phyloP scores from a whole-genome alignment of 2,113 vertebrate genomes.

The Vulpes lagopus region DNA sequence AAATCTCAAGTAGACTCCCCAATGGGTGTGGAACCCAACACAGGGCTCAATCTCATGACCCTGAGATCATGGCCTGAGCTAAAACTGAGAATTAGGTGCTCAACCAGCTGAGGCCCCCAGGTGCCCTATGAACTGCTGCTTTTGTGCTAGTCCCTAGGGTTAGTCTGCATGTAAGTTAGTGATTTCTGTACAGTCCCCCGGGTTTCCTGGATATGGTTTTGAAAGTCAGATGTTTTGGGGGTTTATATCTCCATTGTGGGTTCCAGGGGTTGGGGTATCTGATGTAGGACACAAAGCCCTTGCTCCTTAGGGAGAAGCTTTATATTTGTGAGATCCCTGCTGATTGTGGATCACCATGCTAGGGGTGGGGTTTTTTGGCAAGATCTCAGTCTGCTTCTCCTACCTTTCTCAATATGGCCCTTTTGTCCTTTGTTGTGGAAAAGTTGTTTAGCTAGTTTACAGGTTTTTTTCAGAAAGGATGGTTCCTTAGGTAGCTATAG shows the following conservation, averaged over 20 bases:
- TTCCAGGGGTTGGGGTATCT: not conserved
- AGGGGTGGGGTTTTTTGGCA: not conserved
- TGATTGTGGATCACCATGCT: not conserved
- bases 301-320: not conserved
- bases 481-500: not conserved
- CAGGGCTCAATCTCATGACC: too few species aligned
- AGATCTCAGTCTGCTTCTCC: not conserved
- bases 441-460: not conserved
- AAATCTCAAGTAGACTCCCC: not conserved
- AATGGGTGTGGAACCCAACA: not conserved
- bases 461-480: not conserved
- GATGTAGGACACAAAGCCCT: not conserved
- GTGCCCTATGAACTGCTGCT: not conserved
- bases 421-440: not conserved
- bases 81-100: not conserved
- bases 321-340: not conserved
- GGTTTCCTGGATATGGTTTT: not conserved
- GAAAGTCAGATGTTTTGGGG: not conserved
- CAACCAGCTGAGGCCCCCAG: not conserved
- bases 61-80: not conserved
- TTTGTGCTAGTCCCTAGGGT: not conserved
- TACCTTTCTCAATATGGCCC: not conserved
- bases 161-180: not conserved
- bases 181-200: not conserved
- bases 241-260: not conserved